Conservation (phyloP, 1,140 invertebrate species). For the Drosophila cardini region DNA sequence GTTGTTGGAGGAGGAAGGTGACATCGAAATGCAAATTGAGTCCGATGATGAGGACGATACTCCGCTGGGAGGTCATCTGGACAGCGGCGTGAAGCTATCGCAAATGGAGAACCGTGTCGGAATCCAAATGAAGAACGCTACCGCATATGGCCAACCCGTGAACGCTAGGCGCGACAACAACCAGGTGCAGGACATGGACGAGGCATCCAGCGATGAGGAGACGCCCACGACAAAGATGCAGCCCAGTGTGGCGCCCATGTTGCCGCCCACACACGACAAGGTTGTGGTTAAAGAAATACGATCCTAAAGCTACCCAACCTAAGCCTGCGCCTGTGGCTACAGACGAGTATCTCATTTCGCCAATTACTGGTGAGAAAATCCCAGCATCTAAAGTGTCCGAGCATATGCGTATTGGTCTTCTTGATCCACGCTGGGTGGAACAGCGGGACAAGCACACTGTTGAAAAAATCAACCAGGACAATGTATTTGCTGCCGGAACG, state of each 20-base stretch:
- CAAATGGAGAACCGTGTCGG: conserved; percentile 88
- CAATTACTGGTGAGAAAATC: conserved; percentile 98
- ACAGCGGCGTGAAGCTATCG: conserved; percentile 85
- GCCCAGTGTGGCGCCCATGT: conserved; percentile 87
- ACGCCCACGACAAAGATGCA: conserved; percentile 85
- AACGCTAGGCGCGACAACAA: conserved; percentile 84
- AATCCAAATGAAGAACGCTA: conserved; percentile 85
- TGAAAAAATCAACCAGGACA: conserved; percentile 86
- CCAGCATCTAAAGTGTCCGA: conserved; percentile 98
- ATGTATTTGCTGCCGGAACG: conserved; percentile 91
- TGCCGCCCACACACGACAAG: conserved; percentile 96
- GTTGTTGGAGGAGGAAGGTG: conserved; percentile 85
- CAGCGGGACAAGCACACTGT: conserved; percentile 95
- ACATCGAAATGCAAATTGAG: conserved; percentile 89
- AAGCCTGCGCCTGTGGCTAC: conserved; percentile 86
- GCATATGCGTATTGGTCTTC: conserved; percentile 98
- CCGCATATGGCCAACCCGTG: conserved; percentile 68
- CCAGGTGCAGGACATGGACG: conserved; percentile 95
- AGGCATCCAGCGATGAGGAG: conserved; percentile 93
- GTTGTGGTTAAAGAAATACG: conserved; percentile 99
- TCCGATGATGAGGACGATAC: conserved; percentile 89
- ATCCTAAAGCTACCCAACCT: conserved; percentile 92
- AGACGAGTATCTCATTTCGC: conserved; percentile 98
- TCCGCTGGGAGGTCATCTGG: conserved; percentile 50
- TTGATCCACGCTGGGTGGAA: conserved; percentile 99